Evolutionary conservation across 2,797 vertebrate species (phyloP).

Genomic region (Notoglanidium macrostoma): DNA sequence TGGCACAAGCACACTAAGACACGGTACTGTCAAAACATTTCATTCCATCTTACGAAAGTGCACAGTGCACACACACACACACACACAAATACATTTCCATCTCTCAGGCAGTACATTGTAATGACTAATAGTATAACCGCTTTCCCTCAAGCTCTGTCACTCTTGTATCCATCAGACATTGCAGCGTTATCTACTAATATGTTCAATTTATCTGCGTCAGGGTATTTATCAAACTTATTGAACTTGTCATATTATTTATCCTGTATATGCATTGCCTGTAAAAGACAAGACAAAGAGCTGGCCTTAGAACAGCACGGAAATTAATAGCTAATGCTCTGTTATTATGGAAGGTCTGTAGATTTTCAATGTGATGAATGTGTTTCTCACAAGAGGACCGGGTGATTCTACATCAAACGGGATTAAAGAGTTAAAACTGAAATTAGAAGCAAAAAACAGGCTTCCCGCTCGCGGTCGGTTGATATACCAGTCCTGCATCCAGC

Average conservation of each 20-base stretch:
- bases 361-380: background rate
- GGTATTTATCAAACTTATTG: constrained; percentile 17
- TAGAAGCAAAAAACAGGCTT: background rate
- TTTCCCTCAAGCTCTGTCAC: background rate
- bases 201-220: constrained; percentile 18
- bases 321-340: background rate
- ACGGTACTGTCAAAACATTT: constrained; percentile 13
- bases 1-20: background rate
- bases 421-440: background rate
- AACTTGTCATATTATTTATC: constrained; percentile 19
- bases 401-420: background rate
- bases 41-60: background rate
- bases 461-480: background rate
- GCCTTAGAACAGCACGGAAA: background rate
- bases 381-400: background rate
- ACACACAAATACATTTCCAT: background rate
- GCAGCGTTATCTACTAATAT: constrained; percentile 7
- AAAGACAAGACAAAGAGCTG: background rate
- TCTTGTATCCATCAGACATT: background rate
- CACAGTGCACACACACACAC: background rate
- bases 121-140: constrained; percentile 4
- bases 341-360: background rate
- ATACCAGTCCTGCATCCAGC: background rate
- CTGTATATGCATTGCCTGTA: background rate
- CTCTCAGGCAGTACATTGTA: background rate